Conservation (phyloP, 1,140 invertebrate genomes). For the Meloidogyne exigua region DNA sequence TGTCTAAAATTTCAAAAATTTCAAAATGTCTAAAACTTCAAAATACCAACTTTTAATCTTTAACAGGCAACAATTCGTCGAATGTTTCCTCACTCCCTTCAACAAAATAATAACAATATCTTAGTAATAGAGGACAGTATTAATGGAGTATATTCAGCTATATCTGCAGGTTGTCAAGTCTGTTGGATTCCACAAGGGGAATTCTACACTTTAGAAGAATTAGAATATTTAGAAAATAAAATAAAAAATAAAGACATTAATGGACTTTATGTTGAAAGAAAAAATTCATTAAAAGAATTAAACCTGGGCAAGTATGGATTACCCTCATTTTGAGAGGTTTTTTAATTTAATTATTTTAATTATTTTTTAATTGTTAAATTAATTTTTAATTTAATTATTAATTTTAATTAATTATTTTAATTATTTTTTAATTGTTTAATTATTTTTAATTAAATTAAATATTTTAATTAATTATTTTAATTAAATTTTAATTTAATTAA, state of each 20-base stretch:
- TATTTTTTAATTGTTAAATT: too few species aligned
- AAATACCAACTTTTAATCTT: not conserved
- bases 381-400: too few species aligned
- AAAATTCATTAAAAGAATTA: not conserved
- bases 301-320: not conserved
- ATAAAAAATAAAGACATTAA: not conserved
- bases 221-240: not conserved
- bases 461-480: too few species aligned
- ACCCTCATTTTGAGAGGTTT: not conserved
- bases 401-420: too few species aligned
- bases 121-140: not conserved
- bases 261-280: not conserved
- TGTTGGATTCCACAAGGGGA: not conserved
- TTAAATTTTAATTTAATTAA: too few species aligned
- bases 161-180: not conserved
- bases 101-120: not conserved
- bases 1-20: not conserved
- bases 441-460: too few species aligned
- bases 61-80: not conserved
- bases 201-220: not conserved
- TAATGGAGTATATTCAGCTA: not conserved
- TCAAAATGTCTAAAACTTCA: not conserved
- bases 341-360: too few species aligned
- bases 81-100: not conserved
- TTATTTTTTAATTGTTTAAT: too few species aligned